Conservation (phyloP, 2,888 invertebrate species). For the Limulus polyphemus region DNA sequence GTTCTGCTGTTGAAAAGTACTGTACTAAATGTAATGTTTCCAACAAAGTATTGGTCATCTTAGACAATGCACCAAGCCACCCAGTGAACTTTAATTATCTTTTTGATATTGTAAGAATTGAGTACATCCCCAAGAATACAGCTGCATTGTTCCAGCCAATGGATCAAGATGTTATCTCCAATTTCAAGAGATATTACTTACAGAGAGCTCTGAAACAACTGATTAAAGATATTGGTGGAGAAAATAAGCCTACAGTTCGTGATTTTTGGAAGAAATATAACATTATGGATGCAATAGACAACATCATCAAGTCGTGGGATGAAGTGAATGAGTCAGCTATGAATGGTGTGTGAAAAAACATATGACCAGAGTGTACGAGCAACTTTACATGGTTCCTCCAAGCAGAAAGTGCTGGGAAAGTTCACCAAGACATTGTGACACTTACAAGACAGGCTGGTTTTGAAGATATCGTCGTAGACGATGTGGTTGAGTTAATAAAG, state of each 20-base stretch:
- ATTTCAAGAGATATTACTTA: conserved; percentile 15
- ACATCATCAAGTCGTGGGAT: conserved; percentile 15
- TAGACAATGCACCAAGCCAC: conserved; percentile 7
- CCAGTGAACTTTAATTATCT: conserved; percentile 5
- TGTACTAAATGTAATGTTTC: neutral
- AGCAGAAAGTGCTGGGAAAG: neutral
- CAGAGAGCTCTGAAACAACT: conserved; percentile 1
- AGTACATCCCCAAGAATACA: conserved; percentile 15
- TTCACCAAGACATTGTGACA: neutral
- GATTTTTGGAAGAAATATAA: conserved; percentile 22
- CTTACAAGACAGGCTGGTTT: conserved; percentile 4
- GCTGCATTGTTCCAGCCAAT: conserved; percentile 14
- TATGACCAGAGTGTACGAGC: conserved; percentile 2
- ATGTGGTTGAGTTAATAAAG: conserved; percentile 1
- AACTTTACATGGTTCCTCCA: neutral
- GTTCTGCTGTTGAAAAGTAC: conserved; percentile 4
- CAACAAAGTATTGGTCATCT: conserved; percentile 5
- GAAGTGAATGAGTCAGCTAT: conserved; percentile 3
- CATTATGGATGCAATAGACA: conserved; percentile 20
- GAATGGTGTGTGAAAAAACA: conserved; percentile 3
- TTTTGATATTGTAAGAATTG: conserved; percentile 15
- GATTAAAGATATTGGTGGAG: conserved; percentile 10
- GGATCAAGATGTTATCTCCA: conserved; percentile 17
- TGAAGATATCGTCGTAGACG: neutral
- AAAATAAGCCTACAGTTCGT: too few relatives aligned